phyloP scores from a whole-genome alignment of 2,888 invertebrate genomes.

The Crocallis elinguaria region DNA sequence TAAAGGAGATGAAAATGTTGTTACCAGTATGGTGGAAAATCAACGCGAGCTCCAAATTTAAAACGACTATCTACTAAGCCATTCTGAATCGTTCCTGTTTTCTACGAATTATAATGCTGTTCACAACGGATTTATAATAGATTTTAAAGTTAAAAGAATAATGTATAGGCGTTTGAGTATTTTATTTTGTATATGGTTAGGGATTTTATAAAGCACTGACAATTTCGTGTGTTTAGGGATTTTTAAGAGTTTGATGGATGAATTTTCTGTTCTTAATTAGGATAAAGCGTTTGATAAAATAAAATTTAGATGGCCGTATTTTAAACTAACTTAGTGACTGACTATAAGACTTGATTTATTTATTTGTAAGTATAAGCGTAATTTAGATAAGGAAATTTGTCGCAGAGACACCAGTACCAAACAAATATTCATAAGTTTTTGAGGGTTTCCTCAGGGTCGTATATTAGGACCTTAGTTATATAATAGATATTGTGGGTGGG shows the following conservation, averaged over 20 bases:
- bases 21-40: conserved; percentile 70
- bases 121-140: conserved; percentile 19
- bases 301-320: conserved; percentile 56
- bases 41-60: conserved; percentile 57
- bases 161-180: conserved; percentile 27
- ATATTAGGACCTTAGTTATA: conserved; percentile 13
- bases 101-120: conserved; percentile 3
- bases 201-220: conserved; percentile 18
- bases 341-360: conserved; percentile 37
- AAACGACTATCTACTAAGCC: no score
- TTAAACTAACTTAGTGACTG: conserved; percentile 48
- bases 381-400: conserved; percentile 43
- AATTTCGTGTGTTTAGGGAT: conserved; percentile 7
- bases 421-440: conserved; percentile 66
- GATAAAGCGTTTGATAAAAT: conserved; percentile 26
- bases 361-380: conserved; percentile 31
- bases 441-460: conserved; percentile 23
- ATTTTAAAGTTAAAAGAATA: conserved; percentile 22
- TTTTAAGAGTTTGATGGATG: conserved; percentile 10
- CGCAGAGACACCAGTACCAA: conserved; percentile 72
- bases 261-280: conserved; percentile 22
- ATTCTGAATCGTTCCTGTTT: no score
- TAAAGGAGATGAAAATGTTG: conserved; percentile 59
- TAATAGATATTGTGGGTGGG: conserved; percentile 12
- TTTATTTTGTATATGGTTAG: conserved; percentile 37